Base-by-base conservation (phyloP, 2,888 invertebrate genomes). In the Phyllotreta cruciferae region DNA sequence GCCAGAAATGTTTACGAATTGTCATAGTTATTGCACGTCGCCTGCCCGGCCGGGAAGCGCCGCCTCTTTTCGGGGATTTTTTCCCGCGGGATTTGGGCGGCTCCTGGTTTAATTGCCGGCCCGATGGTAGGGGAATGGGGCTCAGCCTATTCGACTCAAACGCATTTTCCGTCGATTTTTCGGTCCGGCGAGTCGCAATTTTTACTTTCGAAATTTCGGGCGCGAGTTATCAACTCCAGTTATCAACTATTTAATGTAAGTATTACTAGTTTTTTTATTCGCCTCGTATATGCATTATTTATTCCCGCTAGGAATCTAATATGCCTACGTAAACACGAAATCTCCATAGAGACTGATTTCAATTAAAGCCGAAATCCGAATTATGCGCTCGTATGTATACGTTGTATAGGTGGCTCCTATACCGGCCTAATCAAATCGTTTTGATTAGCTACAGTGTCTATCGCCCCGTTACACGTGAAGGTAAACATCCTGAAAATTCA, bases 1-100 rank as follows among this genome's bases (percentile, higher is more conserved):
- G 75, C 76, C 69, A 56, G 68, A 67, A 70, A 68, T 80, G 80
- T 80, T 80, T 80, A 78, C 74, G 75, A 74, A 79, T 78, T 79
- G 80, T 79, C 79, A 77, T 74, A 70, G 75, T 76, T 79, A 80
- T 78, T 68, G 68, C 66, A 66, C 65, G 63, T 58, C 53, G 56
- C 52, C 74, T 73, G 5, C 36, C 45, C 13, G 10, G 34, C 70
- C 71, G 68, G 70, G 74, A 72, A 66, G 68, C 70, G 47, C 72
- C 72, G 70, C 72, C 71, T 67, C 54, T 55, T 52, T 52, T 58
- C 64, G 56, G 61, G 66, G 71, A 70, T 72, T 70, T 71, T 64
- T 58, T 62, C 24, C 24, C 4, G 24, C 37, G 38, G 11, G 36
- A 47, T 71, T 57, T 63, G 69, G 74, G 71, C 70, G 73, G 68